A percentile compares a stretch with the other conserved stretches of the same genome.
Conservation (phyloP, 1,140 invertebrate species). For the Pectinophora gossypiella region DNA sequence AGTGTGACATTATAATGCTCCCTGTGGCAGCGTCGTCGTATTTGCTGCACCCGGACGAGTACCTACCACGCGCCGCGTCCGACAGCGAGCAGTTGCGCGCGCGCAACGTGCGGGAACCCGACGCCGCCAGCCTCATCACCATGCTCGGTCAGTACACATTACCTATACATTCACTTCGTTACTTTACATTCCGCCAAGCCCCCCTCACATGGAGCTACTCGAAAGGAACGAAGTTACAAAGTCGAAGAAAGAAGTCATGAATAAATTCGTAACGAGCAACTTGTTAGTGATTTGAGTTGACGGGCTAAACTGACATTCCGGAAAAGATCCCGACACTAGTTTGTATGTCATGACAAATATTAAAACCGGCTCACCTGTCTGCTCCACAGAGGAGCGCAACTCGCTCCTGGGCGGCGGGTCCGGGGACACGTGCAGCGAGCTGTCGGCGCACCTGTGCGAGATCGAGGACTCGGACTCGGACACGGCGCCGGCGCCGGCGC, state of each 20-base stretch:
- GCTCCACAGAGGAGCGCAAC: conserved; percentile 82
- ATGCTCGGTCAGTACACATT: conserved; percentile 45
- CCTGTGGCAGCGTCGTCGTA: conserved; percentile 84
- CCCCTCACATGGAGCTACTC: too few relatives aligned
- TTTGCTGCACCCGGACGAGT: conserved; percentile 88
- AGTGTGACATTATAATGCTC: too few relatives aligned
- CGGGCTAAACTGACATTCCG: too few relatives aligned
- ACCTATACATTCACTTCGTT: conserved; percentile 75
- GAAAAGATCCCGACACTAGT: too few relatives aligned
- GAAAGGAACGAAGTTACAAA: too few relatives aligned
- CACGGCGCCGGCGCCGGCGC: conserved; percentile 13
- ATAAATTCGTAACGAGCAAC: too few relatives aligned
- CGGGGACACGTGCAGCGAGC: conserved; percentile 87
- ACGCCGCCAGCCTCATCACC: conserved; percentile 62
- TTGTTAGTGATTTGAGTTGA: too few relatives aligned
- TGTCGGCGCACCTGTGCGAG: conserved; percentile 92
- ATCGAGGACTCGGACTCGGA: conserved; percentile 91
- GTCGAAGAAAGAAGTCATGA: too few relatives aligned
- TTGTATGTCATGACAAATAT: too few relatives aligned
- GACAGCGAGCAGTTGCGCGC: conserved; percentile 78
- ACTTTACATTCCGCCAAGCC: too few relatives aligned
- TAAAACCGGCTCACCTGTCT: too few relatives aligned
- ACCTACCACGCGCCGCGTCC: conserved; percentile 86
- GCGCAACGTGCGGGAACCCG: conserved; percentile 56
- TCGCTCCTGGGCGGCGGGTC: conserved; percentile 79